These are phyloP conservation scores for Liposcelis brunnea DNA, from an alignment of 2,888 invertebrate species.

Conservation along the genomic window DNA sequence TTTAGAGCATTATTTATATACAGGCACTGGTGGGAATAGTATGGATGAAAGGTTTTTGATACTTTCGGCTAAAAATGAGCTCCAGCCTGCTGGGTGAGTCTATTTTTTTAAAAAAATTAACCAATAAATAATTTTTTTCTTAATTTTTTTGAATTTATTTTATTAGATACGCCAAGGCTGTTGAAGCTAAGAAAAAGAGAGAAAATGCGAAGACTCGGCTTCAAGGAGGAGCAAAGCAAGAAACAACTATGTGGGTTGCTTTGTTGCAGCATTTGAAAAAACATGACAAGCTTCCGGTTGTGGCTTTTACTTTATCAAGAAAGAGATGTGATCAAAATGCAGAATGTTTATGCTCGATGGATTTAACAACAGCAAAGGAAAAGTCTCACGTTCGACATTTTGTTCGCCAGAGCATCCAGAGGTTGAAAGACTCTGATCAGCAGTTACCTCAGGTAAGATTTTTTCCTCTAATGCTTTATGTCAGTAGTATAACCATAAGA, in stretches of 20 bases:
- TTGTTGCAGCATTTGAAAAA: conserved; percentile 67
- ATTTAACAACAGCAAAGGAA: conserved; percentile 70
- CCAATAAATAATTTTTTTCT: conserved; percentile 4
- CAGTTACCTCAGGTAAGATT: conserved; percentile 62
- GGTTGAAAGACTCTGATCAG: conserved; percentile 71
- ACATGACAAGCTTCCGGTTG: conserved; percentile 76
- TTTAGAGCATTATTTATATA: conserved; percentile 83
- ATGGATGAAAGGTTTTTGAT: conserved; percentile 61
- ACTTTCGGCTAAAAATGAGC: conserved; percentile 59
- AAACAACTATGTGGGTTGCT: conserved; percentile 65
- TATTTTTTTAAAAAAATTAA: conserved; percentile 14
- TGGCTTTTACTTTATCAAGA: conserved; percentile 84
- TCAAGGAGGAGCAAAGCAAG: conserved; percentile 40
- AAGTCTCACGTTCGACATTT: conserved; percentile 71
- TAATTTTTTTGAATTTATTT: conserved; percentile 11
- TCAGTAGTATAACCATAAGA: no score
- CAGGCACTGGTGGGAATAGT: conserved; percentile 51
- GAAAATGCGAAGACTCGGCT: conserved; percentile 10
- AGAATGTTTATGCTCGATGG: conserved; percentile 35
- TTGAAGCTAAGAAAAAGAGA: conserved; percentile 11
- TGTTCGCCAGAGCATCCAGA: conserved; percentile 65
- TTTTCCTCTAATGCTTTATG: no score
- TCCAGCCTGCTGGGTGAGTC: conserved; percentile 46
- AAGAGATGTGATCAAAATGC: conserved; percentile 55
- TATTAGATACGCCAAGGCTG: conserved; percentile 20